Evolutionary conservation across 2,888 invertebrate genomes (phyloP), one percentile per base, ranked within the genome.

Genomic region (Noctua fimbriata): DNA sequence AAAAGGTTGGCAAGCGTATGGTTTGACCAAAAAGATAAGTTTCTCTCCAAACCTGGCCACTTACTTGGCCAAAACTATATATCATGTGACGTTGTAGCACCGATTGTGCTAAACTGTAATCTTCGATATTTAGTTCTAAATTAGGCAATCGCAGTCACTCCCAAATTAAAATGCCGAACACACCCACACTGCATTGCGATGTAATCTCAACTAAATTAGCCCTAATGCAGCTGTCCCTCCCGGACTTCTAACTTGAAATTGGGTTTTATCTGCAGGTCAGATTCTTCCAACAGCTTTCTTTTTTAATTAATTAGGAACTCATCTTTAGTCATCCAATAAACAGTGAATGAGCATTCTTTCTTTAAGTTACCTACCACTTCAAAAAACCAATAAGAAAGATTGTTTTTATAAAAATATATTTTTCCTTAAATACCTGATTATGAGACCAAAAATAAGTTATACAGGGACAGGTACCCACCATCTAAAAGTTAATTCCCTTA

Each of bases 131-230:
- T 76, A 52, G 41, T 70, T 52, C n/a, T 24, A 55, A 28, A 49
- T 41, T 70, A 47, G 41, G 55, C 32, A 55, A 69, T 82, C 16
- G 14, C 60, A 3, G 63, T 69, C 7, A 72, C 63, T 52, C 21
- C 28, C 14, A 72, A 78, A 72, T 84, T 78, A 81, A 81, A 84
- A 84, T 84, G 44, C 78, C 32, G 58, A 71, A 69, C 84, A 78
- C 77, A 78, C 18, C 3, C 55, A 1, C 65, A 60, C 67, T 72
- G 73, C 82, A 78, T 44, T 78, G 78, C 82, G 41, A 84, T 82
- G 73, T 81, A 65, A 78, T 78, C 78, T 73, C 52, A 84, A 78
- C 47, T 76, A 78, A 84, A 76, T 78, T 82, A 82, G 78, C 58
- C 58, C 70, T 73, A 82, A 84, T 75, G 78, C 81, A 84, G 69